Conservation (phyloP, 2,888 invertebrate genomes). For the Macropis europaea region DNA sequence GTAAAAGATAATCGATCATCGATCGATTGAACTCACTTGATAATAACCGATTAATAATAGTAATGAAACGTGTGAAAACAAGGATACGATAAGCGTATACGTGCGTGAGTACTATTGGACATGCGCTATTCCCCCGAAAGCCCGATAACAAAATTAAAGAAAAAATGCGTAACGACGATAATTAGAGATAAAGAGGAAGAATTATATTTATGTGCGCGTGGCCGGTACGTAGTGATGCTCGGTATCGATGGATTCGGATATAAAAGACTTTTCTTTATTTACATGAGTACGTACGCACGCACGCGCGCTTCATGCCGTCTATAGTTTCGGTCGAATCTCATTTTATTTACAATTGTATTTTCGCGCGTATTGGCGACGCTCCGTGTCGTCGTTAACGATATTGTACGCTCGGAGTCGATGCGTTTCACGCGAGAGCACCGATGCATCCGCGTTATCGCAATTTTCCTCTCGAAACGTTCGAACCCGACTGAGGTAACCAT, state of each 20-base stretch:
- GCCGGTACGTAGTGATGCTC: slow-evolving; percentile 21
- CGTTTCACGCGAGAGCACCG: background rate
- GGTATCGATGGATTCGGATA: slow-evolving; percentile 66
- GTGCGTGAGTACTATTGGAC: slow-evolving; percentile 66
- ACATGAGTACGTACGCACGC: slow-evolving; percentile 49
- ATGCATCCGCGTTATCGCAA: background rate
- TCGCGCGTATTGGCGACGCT: slow-evolving; percentile 15
- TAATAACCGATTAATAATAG: slow-evolving; percentile 32
- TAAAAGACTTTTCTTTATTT: slow-evolving; percentile 69
- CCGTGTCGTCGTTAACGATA: background rate
- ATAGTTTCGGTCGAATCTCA: slow-evolving; percentile 19
- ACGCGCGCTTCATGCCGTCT: slow-evolving; percentile 37
- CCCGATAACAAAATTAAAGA: slow-evolving; percentile 46
- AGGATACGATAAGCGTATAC: slow-evolving; percentile 52
- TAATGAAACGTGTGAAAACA: slow-evolving; percentile 25
- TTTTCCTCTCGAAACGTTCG: background rate
- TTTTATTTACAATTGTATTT: slow-evolving; percentile 37
- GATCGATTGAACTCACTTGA: background rate
- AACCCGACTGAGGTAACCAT: no score
- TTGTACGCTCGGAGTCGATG: slow-evolving; percentile 9
- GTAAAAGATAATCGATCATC: slow-evolving; percentile 12
- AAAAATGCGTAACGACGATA: slow-evolving; percentile 10
- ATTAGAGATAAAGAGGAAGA: slow-evolving; percentile 44
- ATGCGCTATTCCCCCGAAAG: slow-evolving; percentile 64
- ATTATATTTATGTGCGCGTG: slow-evolving; percentile 23